phyloP scores from a whole-genome alignment of 2,113 vertebrate species.

The Pseudorasbora parva region DNA sequence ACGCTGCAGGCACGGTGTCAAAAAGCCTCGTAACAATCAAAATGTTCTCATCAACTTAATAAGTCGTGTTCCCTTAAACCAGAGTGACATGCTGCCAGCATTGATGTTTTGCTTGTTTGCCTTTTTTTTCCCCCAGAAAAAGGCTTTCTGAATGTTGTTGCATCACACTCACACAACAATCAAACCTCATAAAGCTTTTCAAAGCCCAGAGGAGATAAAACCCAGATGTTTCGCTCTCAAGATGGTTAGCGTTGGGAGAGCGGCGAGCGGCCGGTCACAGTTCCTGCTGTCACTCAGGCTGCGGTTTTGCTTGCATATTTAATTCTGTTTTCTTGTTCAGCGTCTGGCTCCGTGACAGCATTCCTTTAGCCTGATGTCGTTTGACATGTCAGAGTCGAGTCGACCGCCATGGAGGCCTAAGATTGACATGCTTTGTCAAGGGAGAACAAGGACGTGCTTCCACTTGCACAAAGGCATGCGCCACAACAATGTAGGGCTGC shows the following conservation, averaged over 20 bases:
- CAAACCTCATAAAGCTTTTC: conserved; percentile 22
- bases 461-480: conserved; percentile 65
- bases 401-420: conserved; percentile 50
- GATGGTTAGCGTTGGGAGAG: not conserved
- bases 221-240: conserved; percentile 5
- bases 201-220: not conserved
- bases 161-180: not conserved
- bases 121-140: not conserved
- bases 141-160: not conserved
- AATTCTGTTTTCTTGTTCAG: conserved; percentile 20
- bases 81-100: conserved; percentile 33
- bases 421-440: conserved; percentile 62
- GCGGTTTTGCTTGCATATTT: conserved; percentile 21
- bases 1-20: conserved; percentile 50
- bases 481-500: conserved; percentile 60
- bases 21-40: conserved; percentile 43
- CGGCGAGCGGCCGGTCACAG: not conserved
- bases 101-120: conserved; percentile 24
- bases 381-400: conserved; percentile 56
- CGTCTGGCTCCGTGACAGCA: conserved; percentile 14
- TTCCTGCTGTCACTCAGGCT: conserved; percentile 3
- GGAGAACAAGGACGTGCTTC: conserved; percentile 62
- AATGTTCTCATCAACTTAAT: conserved; percentile 48
- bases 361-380: conserved; percentile 65
- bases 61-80: conserved; percentile 42